These are phyloP conservation scores for Paralvinella palmiformis DNA, from an alignment of 1,140 invertebrate species.

Conservation along the genomic window DNA sequence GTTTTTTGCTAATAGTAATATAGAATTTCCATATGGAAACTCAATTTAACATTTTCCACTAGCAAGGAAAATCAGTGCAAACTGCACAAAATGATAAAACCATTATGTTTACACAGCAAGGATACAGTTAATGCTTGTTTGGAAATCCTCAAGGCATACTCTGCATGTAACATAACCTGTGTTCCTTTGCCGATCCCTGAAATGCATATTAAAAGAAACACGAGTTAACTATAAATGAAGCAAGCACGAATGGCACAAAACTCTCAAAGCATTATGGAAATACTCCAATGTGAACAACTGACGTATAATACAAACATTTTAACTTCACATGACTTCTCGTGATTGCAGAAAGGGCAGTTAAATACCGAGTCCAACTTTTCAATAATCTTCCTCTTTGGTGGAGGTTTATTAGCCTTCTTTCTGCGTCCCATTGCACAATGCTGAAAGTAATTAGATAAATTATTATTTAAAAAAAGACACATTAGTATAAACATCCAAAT, in stretches of 20 bases:
- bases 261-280: constrained; percentile 21
- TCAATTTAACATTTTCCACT: too few species aligned
- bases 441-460: too few species aligned
- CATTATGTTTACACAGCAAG: too few species aligned
- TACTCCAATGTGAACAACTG: neutral
- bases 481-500: too few species aligned
- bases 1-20: too few species aligned
- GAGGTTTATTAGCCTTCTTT: constrained; percentile 95
- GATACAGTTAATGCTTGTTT: constrained; percentile 87
- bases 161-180: constrained; percentile 86
- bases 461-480: too few species aligned
- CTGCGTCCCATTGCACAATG: constrained; percentile 91
- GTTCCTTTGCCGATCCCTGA: constrained; percentile 85
- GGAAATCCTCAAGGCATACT: constrained; percentile 94
- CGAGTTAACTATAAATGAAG: too few species aligned
- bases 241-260: too few species aligned
- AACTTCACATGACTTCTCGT: constrained; percentile 98
- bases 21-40: too few species aligned
- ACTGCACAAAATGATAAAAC: neutral
- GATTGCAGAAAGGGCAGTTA: constrained; percentile 99
- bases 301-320: constrained; percentile 77
- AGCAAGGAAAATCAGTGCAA: too few species aligned
- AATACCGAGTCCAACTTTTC: constrained; percentile 91
- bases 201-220: constrained; percentile 5
- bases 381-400: constrained; percentile 87